These are phyloP conservation scores for Metacarcinus magister DNA, from an alignment of 2,888 invertebrate species.

Conservation along the genomic window DNA sequence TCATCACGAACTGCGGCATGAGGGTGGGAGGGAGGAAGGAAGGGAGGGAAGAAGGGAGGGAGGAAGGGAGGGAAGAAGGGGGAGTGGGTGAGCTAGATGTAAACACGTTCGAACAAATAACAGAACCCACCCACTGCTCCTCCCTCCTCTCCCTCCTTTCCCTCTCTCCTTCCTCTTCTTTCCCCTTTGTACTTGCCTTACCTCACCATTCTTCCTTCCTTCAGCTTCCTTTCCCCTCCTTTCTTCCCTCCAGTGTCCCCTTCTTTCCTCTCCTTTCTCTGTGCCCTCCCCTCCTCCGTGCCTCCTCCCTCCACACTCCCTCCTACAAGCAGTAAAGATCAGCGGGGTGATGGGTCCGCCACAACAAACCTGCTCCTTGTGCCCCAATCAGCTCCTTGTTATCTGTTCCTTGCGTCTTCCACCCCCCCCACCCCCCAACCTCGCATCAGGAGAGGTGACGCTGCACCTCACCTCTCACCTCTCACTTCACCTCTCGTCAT, in stretches of 20 bases:
- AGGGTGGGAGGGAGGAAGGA: too few species aligned
- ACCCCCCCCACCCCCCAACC: neutral
- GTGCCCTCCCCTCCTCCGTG: neutral
- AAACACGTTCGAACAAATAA: neutral
- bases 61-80: neutral
- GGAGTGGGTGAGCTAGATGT: neutral
- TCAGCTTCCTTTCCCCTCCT: neutral
- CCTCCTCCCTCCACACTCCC: neutral
- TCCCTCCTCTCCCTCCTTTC: neutral
- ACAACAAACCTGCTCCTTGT: neutral
- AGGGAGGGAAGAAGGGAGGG: too few species aligned
- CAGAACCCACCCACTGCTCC: neutral
- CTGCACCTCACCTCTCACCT: slow-evolving; percentile 5
- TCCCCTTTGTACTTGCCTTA: too few species aligned
- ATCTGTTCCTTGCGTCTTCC: neutral
- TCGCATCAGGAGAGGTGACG: neutral
- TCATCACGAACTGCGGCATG: neutral
- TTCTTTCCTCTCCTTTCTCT: neutral
- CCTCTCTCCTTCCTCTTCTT: neutral
- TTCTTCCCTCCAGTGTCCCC: neutral
- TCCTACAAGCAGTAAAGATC: neutral
- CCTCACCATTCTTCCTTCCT: neutral
- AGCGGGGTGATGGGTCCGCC: neutral
- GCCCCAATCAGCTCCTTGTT: slow-evolving; percentile 26
- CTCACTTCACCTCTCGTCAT: neutral